Evolutionary conservation across 2,113 vertebrate genomes (phyloP).

Genomic region (Rhineura floridana): DNA sequence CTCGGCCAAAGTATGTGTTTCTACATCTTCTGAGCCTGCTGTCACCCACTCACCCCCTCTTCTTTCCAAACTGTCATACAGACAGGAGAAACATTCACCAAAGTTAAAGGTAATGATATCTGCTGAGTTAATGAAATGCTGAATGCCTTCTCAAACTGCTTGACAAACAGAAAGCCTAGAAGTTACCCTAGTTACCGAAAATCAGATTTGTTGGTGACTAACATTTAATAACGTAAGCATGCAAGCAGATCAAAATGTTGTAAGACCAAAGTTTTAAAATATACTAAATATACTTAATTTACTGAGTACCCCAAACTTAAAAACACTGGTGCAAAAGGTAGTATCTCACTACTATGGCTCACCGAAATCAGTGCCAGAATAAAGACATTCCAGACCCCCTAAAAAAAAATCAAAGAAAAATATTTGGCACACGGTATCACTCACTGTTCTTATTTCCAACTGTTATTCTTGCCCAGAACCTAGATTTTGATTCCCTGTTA

Average conservation of each 20-base stretch:
- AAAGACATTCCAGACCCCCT: neutral
- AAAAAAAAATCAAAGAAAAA: neutral
- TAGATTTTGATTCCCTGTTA: slow-evolving; percentile 6
- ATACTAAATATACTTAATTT: neutral
- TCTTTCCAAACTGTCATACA: slow-evolving; percentile 76
- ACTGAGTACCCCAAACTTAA: neutral
- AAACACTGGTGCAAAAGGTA: neutral
- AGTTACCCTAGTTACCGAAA: slow-evolving; percentile 38
- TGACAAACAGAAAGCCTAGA: slow-evolving; percentile 44
- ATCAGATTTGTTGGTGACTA: slow-evolving; percentile 52
- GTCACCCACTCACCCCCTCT: slow-evolving; percentile 72
- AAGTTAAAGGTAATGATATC: slow-evolving; percentile 87
- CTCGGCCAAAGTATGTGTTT: slow-evolving; percentile 58
- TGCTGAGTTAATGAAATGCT: slow-evolving; percentile 56
- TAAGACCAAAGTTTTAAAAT: neutral
- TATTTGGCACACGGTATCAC: neutral
- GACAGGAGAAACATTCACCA: slow-evolving; percentile 80
- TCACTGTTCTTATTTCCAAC: neutral
- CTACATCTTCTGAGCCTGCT: slow-evolving; percentile 56
- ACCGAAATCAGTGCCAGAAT: neutral
- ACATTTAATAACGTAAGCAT: slow-evolving; percentile 57
- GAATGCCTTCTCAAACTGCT: slow-evolving; percentile 38
- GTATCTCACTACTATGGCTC: neutral
- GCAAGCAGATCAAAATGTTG: neutral
- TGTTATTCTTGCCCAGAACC: neutral